Percentiles rank a stretch among this genome's conserved stretches.
phyloP scores from a whole-genome alignment of 2,888 invertebrate species.

The Zeuzera pyrina region DNA sequence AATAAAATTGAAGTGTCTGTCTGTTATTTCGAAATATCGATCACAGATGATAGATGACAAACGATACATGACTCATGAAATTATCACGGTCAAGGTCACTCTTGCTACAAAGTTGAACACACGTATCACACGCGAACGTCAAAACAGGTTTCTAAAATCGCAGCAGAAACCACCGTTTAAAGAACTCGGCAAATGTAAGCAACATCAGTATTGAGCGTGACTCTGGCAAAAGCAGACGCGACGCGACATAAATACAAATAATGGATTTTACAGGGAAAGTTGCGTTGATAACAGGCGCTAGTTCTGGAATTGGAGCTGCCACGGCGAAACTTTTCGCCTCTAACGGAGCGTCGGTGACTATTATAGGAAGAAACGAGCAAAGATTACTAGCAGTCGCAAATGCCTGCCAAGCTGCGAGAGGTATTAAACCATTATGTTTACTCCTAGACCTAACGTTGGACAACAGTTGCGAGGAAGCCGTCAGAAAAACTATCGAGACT shows the following conservation, averaged over 20 bases:
- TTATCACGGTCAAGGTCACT: too few species aligned
- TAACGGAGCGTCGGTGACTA: conserved; percentile 31
- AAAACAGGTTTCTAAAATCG: too few species aligned
- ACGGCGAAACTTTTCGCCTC: conserved; percentile 39
- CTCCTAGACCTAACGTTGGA: conserved; percentile 32
- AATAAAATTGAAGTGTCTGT: too few species aligned
- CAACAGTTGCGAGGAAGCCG: conserved; percentile 35
- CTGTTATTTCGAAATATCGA: too few species aligned
- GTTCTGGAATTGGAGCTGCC: conserved; percentile 48
- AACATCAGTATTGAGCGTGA: too few species aligned
- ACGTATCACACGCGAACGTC: too few species aligned
- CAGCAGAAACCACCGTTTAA: too few species aligned
- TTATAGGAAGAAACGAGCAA: conserved; percentile 38
- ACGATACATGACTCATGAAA: too few species aligned
- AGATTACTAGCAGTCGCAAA: conserved; percentile 31
- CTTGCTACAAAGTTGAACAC: too few species aligned
- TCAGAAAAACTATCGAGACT: conserved; percentile 32
- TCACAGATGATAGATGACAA: too few species aligned
- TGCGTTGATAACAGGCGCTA: conserved; percentile 42
- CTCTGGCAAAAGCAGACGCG: not conserved
- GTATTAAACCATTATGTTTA: conserved; percentile 31
- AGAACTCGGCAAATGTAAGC: too few species aligned
- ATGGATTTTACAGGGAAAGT: conserved; percentile 42
- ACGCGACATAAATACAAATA: too few species aligned
- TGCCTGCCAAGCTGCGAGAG: conserved; percentile 27